These are phyloP conservation scores for Carposina sasakii DNA, from an alignment of 1,140 invertebrate genomes.

Conservation along the genomic window DNA sequence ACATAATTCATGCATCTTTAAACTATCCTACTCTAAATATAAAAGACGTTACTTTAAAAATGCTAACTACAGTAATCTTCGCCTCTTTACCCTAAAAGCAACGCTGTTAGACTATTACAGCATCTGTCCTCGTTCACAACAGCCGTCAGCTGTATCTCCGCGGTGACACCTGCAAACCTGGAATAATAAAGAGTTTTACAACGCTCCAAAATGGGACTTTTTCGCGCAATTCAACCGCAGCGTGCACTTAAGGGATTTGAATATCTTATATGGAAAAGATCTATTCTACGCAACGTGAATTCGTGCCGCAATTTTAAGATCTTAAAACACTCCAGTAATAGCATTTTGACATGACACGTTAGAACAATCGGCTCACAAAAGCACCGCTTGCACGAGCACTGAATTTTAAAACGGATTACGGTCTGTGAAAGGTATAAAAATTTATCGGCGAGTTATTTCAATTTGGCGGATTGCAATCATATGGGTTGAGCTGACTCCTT, in stretches of 20 bases:
- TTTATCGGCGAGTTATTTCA: conserved; percentile 17
- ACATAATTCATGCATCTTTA: too few relatives aligned
- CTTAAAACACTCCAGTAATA: conserved; percentile 39
- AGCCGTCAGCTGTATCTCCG: conserved; percentile 49
- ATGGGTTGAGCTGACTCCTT: conserved; percentile 25
- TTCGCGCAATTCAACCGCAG: conserved; percentile 68
- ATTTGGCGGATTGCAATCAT: conserved; percentile 26
- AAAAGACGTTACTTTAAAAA: too few relatives aligned
- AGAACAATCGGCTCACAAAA: neutral
- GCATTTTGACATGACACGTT: conserved; percentile 27
- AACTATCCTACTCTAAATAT: too few relatives aligned
- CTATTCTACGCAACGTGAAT: conserved; percentile 56
- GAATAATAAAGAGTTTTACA: conserved; percentile 72
- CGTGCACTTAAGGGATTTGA: conserved; percentile 71
- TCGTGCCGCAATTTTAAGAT: conserved; percentile 48
- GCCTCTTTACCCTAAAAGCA: too few relatives aligned
- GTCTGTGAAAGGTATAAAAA: too few relatives aligned
- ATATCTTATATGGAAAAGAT: conserved; percentile 67
- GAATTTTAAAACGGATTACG: too few relatives aligned
- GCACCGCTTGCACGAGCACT: neutral
- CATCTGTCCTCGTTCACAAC: too few relatives aligned
- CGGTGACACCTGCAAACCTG: conserved; percentile 58
- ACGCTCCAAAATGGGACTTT: conserved; percentile 67
- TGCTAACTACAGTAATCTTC: too few relatives aligned
- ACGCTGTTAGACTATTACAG: too few relatives aligned